Base-by-base conservation (phyloP, 2,113 vertebrate species). In the Onychostoma macrolepis region DNA sequence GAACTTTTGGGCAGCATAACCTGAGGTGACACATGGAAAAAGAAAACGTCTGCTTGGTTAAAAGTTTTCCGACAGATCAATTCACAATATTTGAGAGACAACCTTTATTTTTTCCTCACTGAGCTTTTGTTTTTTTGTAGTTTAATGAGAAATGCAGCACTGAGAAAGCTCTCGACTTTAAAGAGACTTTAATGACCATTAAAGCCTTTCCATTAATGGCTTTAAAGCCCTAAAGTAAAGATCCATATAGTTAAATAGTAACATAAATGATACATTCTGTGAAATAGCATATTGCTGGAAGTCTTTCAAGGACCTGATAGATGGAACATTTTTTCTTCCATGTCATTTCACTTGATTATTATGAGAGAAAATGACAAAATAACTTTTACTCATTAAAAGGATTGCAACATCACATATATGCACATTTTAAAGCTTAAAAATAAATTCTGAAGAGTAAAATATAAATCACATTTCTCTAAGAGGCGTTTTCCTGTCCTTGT, bases 1-100 rank as follows among this genome's bases (percentile, higher is more conserved):
- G 89, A 87, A 84, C 80, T 89, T 91, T 87, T 50, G 86, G 85
- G 87, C 86, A 91, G 91, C 91, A 92, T 92, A 92, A 92, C 92
- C 92, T 92, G 48, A 84, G 48, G 67, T 72, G 58, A 43, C 12
- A 63, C 56, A n/a, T n/a, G 19, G 1, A 63, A 21, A 50, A 67
- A 71, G 1, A 63, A 65, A 45, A 75, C 0, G 11, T 33, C 26
- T 6, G 3, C 36, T 56, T 33, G 30, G 41, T 71, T 56, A 63
- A 36, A 56, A 28, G 28, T 41, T 72, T 50, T 13, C 19, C 2
- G 33, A 56, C 28, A 80, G 85, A 13, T 63, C 4, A n/a, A n/a
- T 83, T 43, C 30, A 74, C 67, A 63, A 80, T 82, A 53, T 80
- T 30, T 56, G 19, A 72, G 24, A 41, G 13, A 45, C 43, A 5